A percentile compares a stretch with the other conserved stretches of the same genome.
phyloP scores from a whole-genome alignment of 1,140 invertebrate genomes.

The Plectus sambesii region DNA sequence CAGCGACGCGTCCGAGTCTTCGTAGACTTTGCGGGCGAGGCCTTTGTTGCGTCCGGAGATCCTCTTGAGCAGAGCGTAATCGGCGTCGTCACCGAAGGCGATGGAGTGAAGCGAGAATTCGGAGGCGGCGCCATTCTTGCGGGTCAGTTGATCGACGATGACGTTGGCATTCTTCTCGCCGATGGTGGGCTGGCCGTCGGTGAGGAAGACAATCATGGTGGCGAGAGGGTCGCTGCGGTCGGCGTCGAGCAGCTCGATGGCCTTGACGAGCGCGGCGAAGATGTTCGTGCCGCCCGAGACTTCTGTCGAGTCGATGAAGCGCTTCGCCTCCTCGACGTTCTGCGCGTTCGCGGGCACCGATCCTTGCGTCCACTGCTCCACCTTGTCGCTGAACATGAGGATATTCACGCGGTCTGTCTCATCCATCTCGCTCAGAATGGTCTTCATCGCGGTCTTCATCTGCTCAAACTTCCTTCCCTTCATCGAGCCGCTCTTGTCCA shows the following conservation, averaged over 20 bases:
- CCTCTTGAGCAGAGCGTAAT: background rate
- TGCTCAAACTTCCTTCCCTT: background rate
- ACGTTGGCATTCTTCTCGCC: background rate
- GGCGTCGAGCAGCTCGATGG: background rate
- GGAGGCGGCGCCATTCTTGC: background rate
- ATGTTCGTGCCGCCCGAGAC: background rate
- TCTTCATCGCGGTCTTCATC: background rate
- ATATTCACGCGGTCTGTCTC: background rate
- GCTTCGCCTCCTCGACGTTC: too few relatives aligned
- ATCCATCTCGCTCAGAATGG: background rate
- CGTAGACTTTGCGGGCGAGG: background rate
- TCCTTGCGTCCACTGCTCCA: background rate
- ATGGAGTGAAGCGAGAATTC: background rate
- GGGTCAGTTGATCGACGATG: background rate
- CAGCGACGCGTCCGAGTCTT: background rate
- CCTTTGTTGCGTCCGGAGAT: background rate
- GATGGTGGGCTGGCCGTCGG: background rate
- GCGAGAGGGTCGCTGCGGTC: background rate
- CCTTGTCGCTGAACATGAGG: background rate
- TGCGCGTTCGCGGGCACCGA: too few relatives aligned
- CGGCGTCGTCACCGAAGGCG: background rate
- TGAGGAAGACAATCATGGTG: background rate
- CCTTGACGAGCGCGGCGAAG: background rate
- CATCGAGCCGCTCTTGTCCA: conserved; percentile 1
- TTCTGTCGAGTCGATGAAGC: too few relatives aligned